Conservation (phyloP, 2,888 invertebrate genomes). For the Lasioglossum morio region DNA sequence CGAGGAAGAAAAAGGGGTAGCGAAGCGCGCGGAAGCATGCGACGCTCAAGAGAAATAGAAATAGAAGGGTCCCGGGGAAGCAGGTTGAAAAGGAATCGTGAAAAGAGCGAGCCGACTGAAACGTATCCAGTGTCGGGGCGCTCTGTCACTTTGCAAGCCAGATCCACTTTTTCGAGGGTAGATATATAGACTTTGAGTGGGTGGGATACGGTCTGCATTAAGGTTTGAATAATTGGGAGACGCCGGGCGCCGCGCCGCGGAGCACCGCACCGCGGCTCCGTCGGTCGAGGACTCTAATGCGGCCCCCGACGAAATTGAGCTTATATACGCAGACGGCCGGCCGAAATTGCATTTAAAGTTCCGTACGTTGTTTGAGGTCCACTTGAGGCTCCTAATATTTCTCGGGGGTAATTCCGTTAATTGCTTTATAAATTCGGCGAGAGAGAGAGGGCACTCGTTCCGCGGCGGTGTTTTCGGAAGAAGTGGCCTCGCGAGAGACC, state of each 20-base stretch:
- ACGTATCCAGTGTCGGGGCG: slow-evolving; percentile 47
- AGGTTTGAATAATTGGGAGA: slow-evolving; percentile 64
- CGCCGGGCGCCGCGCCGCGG: slow-evolving; percentile 11
- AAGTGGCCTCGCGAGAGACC: not conserved
- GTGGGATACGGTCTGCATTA: slow-evolving; percentile 55
- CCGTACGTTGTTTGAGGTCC: slow-evolving; percentile 60
- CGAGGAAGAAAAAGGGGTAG: not conserved
- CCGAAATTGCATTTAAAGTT: slow-evolving; percentile 58
- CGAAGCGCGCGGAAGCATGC: not conserved
- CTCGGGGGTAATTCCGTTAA: slow-evolving; percentile 43
- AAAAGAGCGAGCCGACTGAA: slow-evolving; percentile 56
- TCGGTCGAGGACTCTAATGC: slow-evolving; percentile 57
- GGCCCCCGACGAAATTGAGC: slow-evolving; percentile 55
- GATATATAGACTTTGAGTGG: slow-evolving; percentile 53
- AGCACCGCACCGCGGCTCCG: slow-evolving; percentile 2
- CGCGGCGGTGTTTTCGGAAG: not conserved
- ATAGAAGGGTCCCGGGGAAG: slow-evolving; percentile 17
- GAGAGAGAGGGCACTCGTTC: not conserved
- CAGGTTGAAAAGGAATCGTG: slow-evolving; percentile 54
- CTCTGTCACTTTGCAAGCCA: slow-evolving; percentile 67
- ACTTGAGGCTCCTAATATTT: slow-evolving; percentile 57
- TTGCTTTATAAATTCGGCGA: slow-evolving; percentile 44
- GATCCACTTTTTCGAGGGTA: slow-evolving; percentile 57
- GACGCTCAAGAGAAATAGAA: slow-evolving; percentile 34
- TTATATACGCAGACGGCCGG: slow-evolving; percentile 42